Base-by-base conservation (phyloP, 1,140 invertebrate species). In the Calephelis virginiensis region DNA sequence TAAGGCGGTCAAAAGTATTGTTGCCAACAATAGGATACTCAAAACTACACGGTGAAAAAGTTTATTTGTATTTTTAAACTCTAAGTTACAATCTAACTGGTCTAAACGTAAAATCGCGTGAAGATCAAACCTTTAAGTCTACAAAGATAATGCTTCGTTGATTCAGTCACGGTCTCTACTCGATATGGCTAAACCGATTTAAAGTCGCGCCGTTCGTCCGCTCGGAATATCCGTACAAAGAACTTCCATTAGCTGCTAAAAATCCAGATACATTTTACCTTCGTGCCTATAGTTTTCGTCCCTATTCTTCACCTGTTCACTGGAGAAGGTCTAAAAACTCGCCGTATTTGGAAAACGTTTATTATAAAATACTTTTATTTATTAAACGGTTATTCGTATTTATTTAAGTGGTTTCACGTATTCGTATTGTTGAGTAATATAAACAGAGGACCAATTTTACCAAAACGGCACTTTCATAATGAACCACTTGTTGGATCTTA, bases 201-300 rank as follows among this genome's bases (percentile, higher is more conserved):
- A 72, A 82, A 88, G 81, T 82, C 78, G 76, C 71, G 71, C 76
- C 73, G 81, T 68, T 71, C 77, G 78, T 77, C 80, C 81, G 74
- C 69, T 79, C 75, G 73, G 77, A 83, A 81, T 76, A 80, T 79
- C 72, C 75, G 77, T 83, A 86, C 83, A 88, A 88, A 88, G 85
- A 88, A 86, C 79, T 85, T 88, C 85, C 85, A 88, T 88, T 88
- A 86, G 80, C 81, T 78, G 77, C 76, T 73, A 84, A 82, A 88
- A 86, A 88, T 74, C 74, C 72, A 79, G 70, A 75, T 81, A 79
- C 76, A 77, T 85, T 85, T 85, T 77, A 81, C 83, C 78, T 83
- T 85, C 77, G 83, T 80, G 75, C 79, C 77, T 81, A 76, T 76
- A 72, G 74, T 64, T 72, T 73, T 72, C 68, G 72, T 64, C 68